phyloP scores from a whole-genome alignment of 1,140 invertebrate species.

The Drosophila burlai region DNA sequence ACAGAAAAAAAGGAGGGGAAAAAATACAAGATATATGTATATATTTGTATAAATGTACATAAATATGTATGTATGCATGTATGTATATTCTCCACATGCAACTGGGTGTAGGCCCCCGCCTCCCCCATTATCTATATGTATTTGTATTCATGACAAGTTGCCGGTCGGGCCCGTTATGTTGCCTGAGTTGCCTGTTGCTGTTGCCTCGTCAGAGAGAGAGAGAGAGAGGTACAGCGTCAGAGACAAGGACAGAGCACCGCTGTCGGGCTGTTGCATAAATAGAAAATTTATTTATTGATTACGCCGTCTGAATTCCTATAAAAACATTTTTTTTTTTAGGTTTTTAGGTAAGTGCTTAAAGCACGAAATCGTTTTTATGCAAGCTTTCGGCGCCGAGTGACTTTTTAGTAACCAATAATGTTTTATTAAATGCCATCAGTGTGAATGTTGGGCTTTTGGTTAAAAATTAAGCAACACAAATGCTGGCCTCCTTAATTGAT shows the following conservation, averaged over 20 bases:
- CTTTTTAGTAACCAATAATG: constrained; percentile 18
- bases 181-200: constrained; percentile 28
- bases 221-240: not conserved
- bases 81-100: constrained; percentile 34
- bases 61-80: constrained; percentile 8
- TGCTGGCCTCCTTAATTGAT: not conserved
- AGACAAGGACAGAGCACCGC: constrained; percentile 9
- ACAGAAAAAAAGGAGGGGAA: constrained; percentile 26
- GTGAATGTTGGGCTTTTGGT: too few species aligned
- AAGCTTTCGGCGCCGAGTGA: constrained; percentile 9
- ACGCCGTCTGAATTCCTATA: constrained; percentile 71
- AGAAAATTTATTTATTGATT: constrained; percentile 82
- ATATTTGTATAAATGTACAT: too few species aligned
- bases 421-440: constrained; percentile 7
- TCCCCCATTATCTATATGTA: constrained; percentile 17
- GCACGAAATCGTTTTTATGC: constrained; percentile 35
- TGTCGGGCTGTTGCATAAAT: constrained; percentile 74
- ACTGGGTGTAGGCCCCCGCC: constrained; percentile 30
- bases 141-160: constrained; percentile 74
- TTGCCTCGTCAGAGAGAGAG: constrained; percentile 24
- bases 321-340: constrained; percentile 28
- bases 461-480: constrained; percentile 1
- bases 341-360: constrained; percentile 20
- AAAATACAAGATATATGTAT: constrained; percentile 34
- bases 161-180: constrained; percentile 70